Conservation (phyloP, 1,140 invertebrate species). For the Drosophila elegans region DNA sequence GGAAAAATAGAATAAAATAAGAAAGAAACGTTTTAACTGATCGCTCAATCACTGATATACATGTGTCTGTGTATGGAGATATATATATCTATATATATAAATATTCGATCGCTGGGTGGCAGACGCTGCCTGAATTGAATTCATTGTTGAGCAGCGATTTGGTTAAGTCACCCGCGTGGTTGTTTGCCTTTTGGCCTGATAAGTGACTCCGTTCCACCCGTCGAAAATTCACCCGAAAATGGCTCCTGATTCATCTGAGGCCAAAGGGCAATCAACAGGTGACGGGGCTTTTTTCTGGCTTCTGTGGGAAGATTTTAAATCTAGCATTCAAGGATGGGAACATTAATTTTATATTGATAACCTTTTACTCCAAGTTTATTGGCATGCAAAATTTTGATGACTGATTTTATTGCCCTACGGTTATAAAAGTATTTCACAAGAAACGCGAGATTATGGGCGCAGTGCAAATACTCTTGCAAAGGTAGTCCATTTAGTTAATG, state of each 20-base stretch:
- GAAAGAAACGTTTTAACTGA: conserved; percentile 73
- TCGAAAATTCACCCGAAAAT: background rate
- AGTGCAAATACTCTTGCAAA: background rate
- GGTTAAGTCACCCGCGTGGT: conserved; percentile 59
- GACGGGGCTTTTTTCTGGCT: conserved; percentile 14
- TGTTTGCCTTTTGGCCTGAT: conserved; percentile 46
- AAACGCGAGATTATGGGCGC: background rate
- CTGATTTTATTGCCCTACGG: conserved; percentile 16
- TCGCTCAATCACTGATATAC: conserved; percentile 80
- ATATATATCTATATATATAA: conserved; percentile 7
- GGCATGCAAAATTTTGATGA: conserved; percentile 39
- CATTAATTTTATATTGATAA: conserved; percentile 13
- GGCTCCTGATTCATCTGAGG: conserved; percentile 8
- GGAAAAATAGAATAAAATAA: conserved; percentile 34
- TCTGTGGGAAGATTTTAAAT: conserved; percentile 40
- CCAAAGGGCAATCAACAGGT: conserved; percentile 59
- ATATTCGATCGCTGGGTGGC: conserved; percentile 29
- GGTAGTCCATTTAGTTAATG: background rate
- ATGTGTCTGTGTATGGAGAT: conserved; percentile 11
- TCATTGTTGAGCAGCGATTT: conserved; percentile 49
- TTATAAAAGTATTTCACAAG: background rate
- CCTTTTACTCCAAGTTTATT: conserved; percentile 27
- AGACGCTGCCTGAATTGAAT: conserved; percentile 54
- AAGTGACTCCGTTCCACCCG: conserved; percentile 5
- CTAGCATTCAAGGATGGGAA: conserved; percentile 11